Evolutionary conservation across 2,888 invertebrate species (phyloP).

Genomic region (Nysson spinosus): DNA sequence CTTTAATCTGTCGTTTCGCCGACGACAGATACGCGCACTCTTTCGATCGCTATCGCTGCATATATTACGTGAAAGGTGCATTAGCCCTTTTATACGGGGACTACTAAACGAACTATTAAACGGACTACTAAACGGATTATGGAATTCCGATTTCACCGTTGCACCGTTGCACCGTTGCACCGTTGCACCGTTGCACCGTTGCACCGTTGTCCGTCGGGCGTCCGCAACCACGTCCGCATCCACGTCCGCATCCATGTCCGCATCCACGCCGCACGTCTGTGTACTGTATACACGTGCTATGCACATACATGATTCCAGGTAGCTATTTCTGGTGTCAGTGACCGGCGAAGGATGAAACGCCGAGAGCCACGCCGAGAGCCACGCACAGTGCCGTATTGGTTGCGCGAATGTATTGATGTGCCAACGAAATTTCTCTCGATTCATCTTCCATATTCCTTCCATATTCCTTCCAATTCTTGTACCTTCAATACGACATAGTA

Average conservation of each 20-base stretch:
- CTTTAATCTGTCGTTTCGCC: neutral
- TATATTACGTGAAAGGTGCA: constrained; percentile 13
- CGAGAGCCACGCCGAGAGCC: too few species aligned
- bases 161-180: constrained; percentile 29
- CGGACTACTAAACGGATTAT: constrained; percentile 33
- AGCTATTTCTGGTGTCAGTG: constrained; percentile 52
- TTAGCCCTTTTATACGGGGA: constrained; percentile 16
- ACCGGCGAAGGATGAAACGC: constrained; percentile 56
- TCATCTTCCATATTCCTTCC: too few species aligned
- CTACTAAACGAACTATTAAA: constrained; percentile 38
- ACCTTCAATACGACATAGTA: too few species aligned
- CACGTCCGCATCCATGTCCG: constrained; percentile 4
- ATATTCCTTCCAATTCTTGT: neutral
- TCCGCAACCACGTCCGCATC: too few species aligned
- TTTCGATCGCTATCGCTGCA: constrained; percentile 3
- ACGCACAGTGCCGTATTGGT: constrained; percentile 21
- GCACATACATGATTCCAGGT: constrained; percentile 20
- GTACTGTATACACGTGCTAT: neutral
- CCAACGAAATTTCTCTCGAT: too few species aligned
- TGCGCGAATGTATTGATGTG: too few species aligned
- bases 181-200: too few species aligned
- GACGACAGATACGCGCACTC: neutral
- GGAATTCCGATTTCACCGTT: constrained; percentile 47
- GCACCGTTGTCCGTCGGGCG: too few species aligned
- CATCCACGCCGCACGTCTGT: constrained; percentile 2